Evolutionary conservation across 2,888 invertebrate species (phyloP).

Genomic region (Nymphalis urticae): DNA sequence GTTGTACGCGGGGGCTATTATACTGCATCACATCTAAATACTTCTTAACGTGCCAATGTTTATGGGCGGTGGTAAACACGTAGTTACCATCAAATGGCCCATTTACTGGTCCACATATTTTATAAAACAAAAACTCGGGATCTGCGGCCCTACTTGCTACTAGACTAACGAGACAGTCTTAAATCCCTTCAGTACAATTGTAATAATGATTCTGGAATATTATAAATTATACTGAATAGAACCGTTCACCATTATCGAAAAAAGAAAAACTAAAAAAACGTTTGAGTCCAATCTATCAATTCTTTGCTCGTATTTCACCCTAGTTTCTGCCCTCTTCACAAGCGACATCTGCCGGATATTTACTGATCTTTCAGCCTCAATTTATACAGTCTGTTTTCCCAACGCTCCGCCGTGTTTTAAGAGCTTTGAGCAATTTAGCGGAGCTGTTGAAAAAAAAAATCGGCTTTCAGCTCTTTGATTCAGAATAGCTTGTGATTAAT

Average conservation of each 20-base stretch:
- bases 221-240: no score
- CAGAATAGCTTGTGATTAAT: constrained; percentile 5
- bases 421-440: constrained; percentile 13
- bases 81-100: no score
- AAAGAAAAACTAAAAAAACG: background rate
- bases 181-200: no score
- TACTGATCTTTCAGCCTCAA: constrained; percentile 10
- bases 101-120: no score
- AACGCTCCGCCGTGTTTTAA: constrained; percentile 4
- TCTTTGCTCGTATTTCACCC: background rate
- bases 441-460: constrained; percentile 5
- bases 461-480: constrained; percentile 3
- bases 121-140: no score
- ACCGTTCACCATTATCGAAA: background rate
- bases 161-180: no score
- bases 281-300: background rate
- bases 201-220: no score
- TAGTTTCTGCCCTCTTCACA: background rate
- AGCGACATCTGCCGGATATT: constrained; percentile 10
- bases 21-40: no score
- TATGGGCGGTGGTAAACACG: no score
- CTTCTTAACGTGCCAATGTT: no score
- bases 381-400: constrained; percentile 3
- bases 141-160: no score
- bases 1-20: no score